Percentiles rank a stretch among this genome's conserved stretches.
Conservation (phyloP, 2,797 vertebrate species). For the Anas acuta region DNA sequence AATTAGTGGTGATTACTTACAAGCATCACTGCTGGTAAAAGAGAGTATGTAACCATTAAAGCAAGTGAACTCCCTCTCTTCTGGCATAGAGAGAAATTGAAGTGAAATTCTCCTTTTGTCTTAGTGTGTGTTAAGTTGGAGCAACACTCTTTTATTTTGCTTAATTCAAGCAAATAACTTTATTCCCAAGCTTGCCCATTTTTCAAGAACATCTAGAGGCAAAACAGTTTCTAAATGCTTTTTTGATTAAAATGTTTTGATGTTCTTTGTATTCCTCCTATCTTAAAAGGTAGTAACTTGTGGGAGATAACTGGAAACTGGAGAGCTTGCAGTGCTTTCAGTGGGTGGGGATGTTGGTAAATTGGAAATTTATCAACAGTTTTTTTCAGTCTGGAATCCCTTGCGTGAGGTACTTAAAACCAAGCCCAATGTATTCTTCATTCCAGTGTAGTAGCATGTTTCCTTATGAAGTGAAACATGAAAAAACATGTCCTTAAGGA, state of each 20-base stretch:
- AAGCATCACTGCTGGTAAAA: background rate
- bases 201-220: background rate
- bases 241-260: background rate
- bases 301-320: background rate
- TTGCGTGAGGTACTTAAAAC: background rate
- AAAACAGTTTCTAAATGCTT: background rate
- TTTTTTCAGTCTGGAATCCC: background rate
- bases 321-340: background rate
- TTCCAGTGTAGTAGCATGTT: rapidly evolving
- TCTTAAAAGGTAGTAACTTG: background rate
- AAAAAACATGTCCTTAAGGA: background rate
- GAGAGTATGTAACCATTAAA: background rate
- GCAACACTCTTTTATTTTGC: background rate
- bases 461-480: background rate
- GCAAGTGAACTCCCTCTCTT: background rate
- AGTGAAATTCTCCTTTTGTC: background rate
- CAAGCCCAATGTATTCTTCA: background rate
- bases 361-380: background rate
- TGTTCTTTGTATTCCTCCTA: background rate
- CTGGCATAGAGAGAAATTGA: background rate
- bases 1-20: constrained; percentile 50
- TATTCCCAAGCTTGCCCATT: background rate
- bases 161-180: background rate
- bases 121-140: background rate
- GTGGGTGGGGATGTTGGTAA: background rate